Percentiles rank a stretch among this genome's conserved stretches.
Evolutionary conservation across 2,113 vertebrate genomes (phyloP).

Genomic region (Corythornis cristatus): DNA sequence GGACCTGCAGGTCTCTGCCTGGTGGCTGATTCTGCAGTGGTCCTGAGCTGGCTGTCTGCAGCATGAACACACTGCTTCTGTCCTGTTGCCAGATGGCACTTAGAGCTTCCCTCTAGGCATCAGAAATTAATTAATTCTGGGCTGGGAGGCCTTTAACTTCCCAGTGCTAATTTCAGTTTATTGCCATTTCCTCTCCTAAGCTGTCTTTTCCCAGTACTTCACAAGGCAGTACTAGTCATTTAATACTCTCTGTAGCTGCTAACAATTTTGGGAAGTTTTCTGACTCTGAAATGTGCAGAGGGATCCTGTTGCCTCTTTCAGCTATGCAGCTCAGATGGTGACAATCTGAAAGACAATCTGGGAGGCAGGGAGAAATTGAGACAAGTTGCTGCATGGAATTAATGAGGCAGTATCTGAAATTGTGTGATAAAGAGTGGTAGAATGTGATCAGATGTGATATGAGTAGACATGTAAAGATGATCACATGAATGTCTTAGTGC

Average conservation of each 20-base stretch:
- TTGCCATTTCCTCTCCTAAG: neutral
- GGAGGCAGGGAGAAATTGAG: neutral
- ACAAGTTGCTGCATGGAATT: neutral
- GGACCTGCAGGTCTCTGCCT: neutral
- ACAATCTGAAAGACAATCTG: neutral
- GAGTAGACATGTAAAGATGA: neutral
- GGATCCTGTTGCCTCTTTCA: neutral
- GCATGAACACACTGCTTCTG: neutral
- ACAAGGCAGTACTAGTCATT: neutral
- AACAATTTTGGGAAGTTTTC: neutral
- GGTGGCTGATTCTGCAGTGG: neutral
- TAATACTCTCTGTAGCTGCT: neutral
- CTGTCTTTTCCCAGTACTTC: neutral
- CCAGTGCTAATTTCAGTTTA: neutral
- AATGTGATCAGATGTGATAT: neutral
- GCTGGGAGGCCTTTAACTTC: neutral
- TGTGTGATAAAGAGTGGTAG: neutral
- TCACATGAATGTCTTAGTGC: neutral
- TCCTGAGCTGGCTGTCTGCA: neutral
- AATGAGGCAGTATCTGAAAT: neutral
- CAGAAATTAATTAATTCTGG: conserved; percentile 22
- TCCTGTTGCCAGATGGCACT: conserved; percentile 9
- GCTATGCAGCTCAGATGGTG: neutral
- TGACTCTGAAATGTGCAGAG: neutral
- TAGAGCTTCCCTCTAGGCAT: neutral